Evolutionary conservation across 2,888 invertebrate species (phyloP).

Genomic region (Deilephila porcellus): DNA sequence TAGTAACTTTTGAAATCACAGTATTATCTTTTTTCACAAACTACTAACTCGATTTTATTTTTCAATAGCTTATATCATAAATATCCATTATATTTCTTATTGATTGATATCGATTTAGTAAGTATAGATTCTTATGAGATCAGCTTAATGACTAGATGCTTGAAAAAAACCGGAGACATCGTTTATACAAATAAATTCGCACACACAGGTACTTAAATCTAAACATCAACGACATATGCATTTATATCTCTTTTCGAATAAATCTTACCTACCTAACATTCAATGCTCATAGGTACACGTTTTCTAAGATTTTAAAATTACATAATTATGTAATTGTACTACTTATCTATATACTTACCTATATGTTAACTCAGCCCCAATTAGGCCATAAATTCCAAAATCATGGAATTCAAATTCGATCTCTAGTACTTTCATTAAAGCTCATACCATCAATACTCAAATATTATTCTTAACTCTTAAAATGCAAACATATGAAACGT

Average conservation of each 20-base stretch:
- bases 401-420: neutral
- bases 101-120: neutral
- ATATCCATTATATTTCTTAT: neutral
- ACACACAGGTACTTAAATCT: neutral
- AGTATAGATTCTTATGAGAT: neutral
- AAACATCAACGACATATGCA: neutral
- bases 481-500: neutral
- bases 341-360: too few relatives aligned
- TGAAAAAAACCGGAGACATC: neutral
- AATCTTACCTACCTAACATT: neutral
- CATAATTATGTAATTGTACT: too few relatives aligned
- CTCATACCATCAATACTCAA: slow-evolving; percentile 13
- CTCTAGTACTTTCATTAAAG: slow-evolving; percentile 19
- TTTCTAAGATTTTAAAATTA: too few relatives aligned
- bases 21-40: neutral
- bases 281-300: neutral
- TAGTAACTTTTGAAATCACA: neutral
- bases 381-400: neutral
- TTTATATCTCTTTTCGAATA: neutral
- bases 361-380: neutral
- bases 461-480: neutral
- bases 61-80: neutral
- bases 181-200: neutral
- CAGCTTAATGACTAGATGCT: neutral
- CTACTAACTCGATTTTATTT: neutral